Evolutionary conservation across 37 sponge, comb jelly and placozoan species (phyloP), one percentile per base, ranked within the genome.

Genomic region (Ephydatia muelleri): DNA sequence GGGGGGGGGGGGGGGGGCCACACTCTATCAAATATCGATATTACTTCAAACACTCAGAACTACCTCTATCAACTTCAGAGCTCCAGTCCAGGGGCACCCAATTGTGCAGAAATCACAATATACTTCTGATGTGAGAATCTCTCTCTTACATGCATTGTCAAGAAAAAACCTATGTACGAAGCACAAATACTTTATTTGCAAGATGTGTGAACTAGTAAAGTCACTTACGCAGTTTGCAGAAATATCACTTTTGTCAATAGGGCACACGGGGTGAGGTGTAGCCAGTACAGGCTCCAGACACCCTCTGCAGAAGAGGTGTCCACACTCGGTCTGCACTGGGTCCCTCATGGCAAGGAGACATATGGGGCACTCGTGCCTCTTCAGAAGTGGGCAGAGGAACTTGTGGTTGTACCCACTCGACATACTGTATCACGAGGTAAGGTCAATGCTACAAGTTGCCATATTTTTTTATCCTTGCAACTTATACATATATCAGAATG

Each of bases 281-380:
- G 37, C 81, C 29, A 90, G 70, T 36, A 82, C 70, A 13, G 86
- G 86, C 26, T 90, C 86, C 34, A 90, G 72, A 70, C 91, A 90
- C 8, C 85, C 91, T 23, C 57, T 75, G 33, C 91, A 90, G 39
- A 90, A 90, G 30, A 90, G 77, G 32, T 90, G 91, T 0, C 91
- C 91, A 82, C 91, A 90, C 33, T 90, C 91, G 0, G 91, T 90
- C 30, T 90, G 91, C 31, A 85, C 67, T 0, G 91, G 91, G 36
- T 74, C 27, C 38, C 70, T 74, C 86, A 90, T 81, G 26, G 86
- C 91, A 0, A 35, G 49, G 16, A 69, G 66, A 68, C 91, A 90
- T 12, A 85, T 77, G 28, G 82, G 82, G 77, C 91, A 90, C 43
- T 85, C 82, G 38, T 90, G 91, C 33, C 91, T 48, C 38, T 81